Percentiles rank a stretch among this genome's conserved stretches.
These are phyloP conservation scores for Corella eumyota DNA, from an alignment of 23 tunicate genomes.

Conservation along the genomic window DNA sequence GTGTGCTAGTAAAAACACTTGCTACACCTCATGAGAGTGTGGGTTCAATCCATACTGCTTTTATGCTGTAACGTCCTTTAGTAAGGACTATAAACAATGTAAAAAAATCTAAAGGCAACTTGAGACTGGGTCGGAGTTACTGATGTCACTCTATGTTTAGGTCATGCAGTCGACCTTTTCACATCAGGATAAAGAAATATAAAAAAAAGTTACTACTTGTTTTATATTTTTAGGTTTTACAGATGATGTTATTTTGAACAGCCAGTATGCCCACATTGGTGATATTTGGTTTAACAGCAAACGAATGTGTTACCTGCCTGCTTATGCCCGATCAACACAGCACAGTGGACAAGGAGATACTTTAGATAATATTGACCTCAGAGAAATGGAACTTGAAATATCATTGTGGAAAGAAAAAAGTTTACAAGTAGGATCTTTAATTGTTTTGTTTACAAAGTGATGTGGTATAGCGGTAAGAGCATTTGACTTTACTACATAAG, in stretches of 20 bases:
- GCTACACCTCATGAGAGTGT: not conserved
- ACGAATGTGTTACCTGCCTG: slow-evolving; percentile 59
- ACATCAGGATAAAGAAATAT: too few species aligned
- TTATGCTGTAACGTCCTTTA: too few species aligned
- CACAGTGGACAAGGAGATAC: not conserved
- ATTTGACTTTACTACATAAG: too few species aligned
- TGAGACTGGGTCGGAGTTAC: too few species aligned
- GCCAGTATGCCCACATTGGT: slow-evolving; percentile 64
- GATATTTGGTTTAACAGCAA: slow-evolving; percentile 83
- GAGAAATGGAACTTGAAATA: slow-evolving; percentile 60
- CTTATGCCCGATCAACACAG: slow-evolving; percentile 13
- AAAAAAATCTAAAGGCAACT: too few species aligned
- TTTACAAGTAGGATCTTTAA: slow-evolving; percentile 20
- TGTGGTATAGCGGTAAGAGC: too few species aligned
- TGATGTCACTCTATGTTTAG: too few species aligned
- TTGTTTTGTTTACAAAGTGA: too few species aligned
- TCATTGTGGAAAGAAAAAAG: slow-evolving; percentile 50
- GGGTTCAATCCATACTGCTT: not conserved
- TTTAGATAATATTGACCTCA: slow-evolving; percentile 14
- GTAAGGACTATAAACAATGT: too few species aligned
- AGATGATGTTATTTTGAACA: slow-evolving; percentile 73
- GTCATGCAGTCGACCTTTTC: too few species aligned
- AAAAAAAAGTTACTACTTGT: too few species aligned
- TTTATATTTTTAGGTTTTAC: slow-evolving; percentile 51
- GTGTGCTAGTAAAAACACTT: not conserved